phyloP scores from a whole-genome alignment of 2,888 invertebrate genomes.

The Trachelus iudaicus region DNA sequence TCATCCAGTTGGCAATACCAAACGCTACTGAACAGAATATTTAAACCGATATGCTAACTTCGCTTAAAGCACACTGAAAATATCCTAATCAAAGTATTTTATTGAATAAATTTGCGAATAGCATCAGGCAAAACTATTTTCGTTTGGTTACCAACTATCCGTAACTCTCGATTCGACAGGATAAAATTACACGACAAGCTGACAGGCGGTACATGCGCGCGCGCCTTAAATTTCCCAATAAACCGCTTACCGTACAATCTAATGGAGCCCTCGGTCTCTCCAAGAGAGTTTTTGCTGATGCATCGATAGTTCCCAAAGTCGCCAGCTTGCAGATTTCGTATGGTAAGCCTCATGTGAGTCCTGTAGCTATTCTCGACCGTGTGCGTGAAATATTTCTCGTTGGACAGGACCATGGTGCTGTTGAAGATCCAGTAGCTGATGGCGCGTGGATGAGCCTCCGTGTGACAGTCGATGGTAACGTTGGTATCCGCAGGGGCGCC shows the following conservation, averaged over 20 bases:
- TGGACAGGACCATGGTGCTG: slow-evolving; percentile 88
- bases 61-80: background rate
- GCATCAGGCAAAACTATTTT: background rate
- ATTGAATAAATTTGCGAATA: too few relatives aligned
- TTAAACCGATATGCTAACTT: background rate
- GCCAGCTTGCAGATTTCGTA: slow-evolving; percentile 82
- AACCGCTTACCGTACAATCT: slow-evolving; percentile 83
- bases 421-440: slow-evolving; percentile 95
- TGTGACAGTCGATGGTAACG: slow-evolving; percentile 92
- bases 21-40: background rate
- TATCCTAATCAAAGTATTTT: background rate
- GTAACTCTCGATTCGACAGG: background rate
- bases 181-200: background rate
- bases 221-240: slow-evolving; percentile 24
- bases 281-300: slow-evolving; percentile 93
- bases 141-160: background rate
- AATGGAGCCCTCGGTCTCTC: slow-evolving; percentile 93
- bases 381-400: slow-evolving; percentile 87
- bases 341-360: slow-evolving; percentile 89
- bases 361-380: slow-evolving; percentile 88
- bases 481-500: slow-evolving; percentile 91
- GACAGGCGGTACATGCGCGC: background rate
- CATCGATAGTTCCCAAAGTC: slow-evolving; percentile 94
- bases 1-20: background rate
- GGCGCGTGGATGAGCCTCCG: slow-evolving; percentile 91